These are phyloP conservation scores for Hydrolagus colliei DNA, from an alignment of 2,797 vertebrate species.

Conservation along the genomic window DNA sequence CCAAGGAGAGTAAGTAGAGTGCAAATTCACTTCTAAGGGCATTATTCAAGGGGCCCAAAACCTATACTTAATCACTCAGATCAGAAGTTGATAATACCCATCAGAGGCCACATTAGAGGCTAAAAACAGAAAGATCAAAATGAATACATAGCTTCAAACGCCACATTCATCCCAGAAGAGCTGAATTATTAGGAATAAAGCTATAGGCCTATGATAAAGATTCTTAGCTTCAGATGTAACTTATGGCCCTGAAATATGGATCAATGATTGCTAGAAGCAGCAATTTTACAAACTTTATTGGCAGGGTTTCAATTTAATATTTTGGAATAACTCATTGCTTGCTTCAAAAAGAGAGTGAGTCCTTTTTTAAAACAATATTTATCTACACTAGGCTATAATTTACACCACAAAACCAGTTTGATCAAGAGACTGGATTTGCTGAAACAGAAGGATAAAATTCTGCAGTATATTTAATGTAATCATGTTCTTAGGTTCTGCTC, in stretches of 20 bases:
- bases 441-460: background rate
- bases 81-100: slow-evolving; percentile 27
- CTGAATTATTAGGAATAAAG: slow-evolving; percentile 11
- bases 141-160: slow-evolving; percentile 18
- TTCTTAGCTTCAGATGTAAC: background rate
- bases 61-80: slow-evolving; percentile 26
- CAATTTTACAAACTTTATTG: background rate
- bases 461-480: background rate
- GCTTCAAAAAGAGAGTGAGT: background rate
- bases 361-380: background rate
- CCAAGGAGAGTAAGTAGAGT: slow-evolving; percentile 14
- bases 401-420: background rate
- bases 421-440: background rate
- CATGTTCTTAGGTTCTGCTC: background rate
- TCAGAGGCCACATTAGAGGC: slow-evolving; percentile 23
- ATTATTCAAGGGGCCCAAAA: slow-evolving; percentile 27
- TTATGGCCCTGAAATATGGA: slow-evolving; percentile 23
- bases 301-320: background rate
- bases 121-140: slow-evolving; percentile 28
- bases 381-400: background rate
- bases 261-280: background rate
- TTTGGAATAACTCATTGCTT: background rate
- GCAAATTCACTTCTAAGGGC: slow-evolving; percentile 26
- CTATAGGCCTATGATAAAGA: slow-evolving; percentile 13
- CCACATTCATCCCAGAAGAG: slow-evolving; percentile 6